These are phyloP conservation scores for Fulmarus glacialis DNA, from an alignment of 2,113 vertebrate species.

Conservation along the genomic window DNA sequence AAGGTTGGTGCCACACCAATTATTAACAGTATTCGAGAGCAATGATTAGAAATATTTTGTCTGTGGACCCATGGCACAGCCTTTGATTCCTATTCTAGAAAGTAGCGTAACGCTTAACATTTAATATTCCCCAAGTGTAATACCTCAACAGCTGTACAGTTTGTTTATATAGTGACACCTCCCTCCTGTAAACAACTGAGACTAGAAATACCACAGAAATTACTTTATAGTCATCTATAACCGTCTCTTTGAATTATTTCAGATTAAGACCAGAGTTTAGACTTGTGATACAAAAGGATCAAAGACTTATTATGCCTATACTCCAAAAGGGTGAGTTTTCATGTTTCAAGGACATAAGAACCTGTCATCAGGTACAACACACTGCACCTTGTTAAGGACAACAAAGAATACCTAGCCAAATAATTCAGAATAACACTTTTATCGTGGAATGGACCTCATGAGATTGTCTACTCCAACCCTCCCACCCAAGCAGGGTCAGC, in stretches of 20 bases:
- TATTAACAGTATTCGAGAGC: background rate
- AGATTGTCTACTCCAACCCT: background rate
- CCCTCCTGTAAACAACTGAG: background rate
- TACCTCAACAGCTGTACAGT: background rate
- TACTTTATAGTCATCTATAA: background rate
- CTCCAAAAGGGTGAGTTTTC: background rate
- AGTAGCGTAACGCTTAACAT: background rate
- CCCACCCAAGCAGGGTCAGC: background rate
- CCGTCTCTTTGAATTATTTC: background rate
- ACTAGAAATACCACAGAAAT: background rate
- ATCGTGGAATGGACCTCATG: background rate
- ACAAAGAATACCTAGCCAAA: background rate
- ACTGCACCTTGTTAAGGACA: background rate
- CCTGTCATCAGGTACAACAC: background rate
- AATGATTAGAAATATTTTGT: background rate
- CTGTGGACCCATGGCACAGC: rapidly evolving
- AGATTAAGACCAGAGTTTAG: background rate
- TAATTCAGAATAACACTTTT: background rate
- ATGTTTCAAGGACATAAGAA: background rate
- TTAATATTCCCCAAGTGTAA: background rate
- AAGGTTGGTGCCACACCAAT: background rate
- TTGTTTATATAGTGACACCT: background rate
- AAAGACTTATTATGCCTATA: background rate
- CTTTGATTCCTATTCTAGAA: background rate
- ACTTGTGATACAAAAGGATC: rapidly evolving